Evolutionary conservation across 2,888 invertebrate genomes (phyloP).

Genomic region (Melanchra persicariae): DNA sequence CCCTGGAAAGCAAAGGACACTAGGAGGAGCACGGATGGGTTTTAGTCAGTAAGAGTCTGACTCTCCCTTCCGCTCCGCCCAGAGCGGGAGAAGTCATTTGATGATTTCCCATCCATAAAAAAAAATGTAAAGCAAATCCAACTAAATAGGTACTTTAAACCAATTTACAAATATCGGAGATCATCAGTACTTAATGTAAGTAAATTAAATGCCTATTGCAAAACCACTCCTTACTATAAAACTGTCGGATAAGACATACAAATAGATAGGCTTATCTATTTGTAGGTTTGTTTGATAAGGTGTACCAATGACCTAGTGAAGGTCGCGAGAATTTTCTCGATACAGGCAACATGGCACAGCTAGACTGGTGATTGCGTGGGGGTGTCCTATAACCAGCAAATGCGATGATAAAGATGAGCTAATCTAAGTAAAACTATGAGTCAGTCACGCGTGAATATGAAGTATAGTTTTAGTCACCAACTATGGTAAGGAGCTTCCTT

Average conservation of each 20-base stretch:
- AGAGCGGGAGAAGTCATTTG: too few relatives aligned
- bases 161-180: background rate
- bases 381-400: too few relatives aligned
- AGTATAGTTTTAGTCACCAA: too few relatives aligned
- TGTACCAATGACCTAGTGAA: conserved; percentile 1
- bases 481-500: too few relatives aligned
- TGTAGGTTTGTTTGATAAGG: conserved; percentile 4
- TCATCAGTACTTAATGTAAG: background rate
- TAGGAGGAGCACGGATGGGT: too few relatives aligned
- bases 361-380: background rate
- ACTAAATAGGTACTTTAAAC: background rate
- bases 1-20: too few relatives aligned
- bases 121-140: background rate
- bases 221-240: background rate
- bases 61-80: too few relatives aligned
- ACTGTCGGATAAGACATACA: background rate
- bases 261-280: background rate
- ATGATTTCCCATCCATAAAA: too few relatives aligned
- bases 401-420: background rate
- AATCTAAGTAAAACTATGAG: background rate
- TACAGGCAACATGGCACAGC: too few relatives aligned
- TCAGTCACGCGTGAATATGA: too few relatives aligned
- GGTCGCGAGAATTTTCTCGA: background rate
- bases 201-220: background rate
- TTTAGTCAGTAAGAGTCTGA: too few relatives aligned